Percentiles rank a stretch among this genome's conserved stretches.
Conservation (phyloP, 2,888 invertebrate genomes). For the Callyntrura guangdongensis region DNA sequence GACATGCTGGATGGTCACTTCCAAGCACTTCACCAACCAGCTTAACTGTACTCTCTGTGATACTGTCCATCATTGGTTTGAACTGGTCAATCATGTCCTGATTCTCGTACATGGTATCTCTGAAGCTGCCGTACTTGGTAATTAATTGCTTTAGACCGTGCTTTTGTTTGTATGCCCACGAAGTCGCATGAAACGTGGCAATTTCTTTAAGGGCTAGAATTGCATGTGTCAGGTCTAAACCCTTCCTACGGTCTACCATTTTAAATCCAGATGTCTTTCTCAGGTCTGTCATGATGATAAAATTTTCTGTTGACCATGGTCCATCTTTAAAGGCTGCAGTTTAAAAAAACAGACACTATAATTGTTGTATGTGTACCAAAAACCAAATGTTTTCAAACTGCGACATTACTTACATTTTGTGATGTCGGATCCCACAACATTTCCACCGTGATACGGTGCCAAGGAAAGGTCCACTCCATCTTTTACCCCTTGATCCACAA, state of each 20-base stretch:
- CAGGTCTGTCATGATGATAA: slow-evolving; percentile 66
- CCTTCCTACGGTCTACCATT: slow-evolving; percentile 79
- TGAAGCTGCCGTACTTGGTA: slow-evolving; percentile 47
- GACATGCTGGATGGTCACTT: slow-evolving; percentile 32
- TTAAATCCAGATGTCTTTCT: slow-evolving; percentile 77
- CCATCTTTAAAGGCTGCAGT: slow-evolving; percentile 34
- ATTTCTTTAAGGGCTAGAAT: slow-evolving; percentile 81
- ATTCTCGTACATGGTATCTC: slow-evolving; percentile 44
- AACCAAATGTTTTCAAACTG: no score
- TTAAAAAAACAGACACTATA: neutral
- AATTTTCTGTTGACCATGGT: slow-evolving; percentile 62
- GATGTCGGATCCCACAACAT: slow-evolving; percentile 32
- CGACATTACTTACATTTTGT: slow-evolving; percentile 19
- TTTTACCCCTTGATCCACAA: neutral
- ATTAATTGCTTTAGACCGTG: slow-evolving; percentile 25
- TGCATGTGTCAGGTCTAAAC: slow-evolving; percentile 80
- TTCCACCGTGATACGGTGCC: slow-evolving; percentile 63
- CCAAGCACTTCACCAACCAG: slow-evolving; percentile 37
- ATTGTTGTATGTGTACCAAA: neutral
- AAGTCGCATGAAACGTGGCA: slow-evolving; percentile 72
- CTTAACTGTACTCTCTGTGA: neutral
- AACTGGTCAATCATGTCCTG: slow-evolving; percentile 46
- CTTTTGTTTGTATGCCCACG: slow-evolving; percentile 71
- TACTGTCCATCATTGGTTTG: slow-evolving; percentile 37
- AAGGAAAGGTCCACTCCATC: neutral